Conservation (phyloP, 2,888 invertebrate species). For the Lasiommata megera region DNA sequence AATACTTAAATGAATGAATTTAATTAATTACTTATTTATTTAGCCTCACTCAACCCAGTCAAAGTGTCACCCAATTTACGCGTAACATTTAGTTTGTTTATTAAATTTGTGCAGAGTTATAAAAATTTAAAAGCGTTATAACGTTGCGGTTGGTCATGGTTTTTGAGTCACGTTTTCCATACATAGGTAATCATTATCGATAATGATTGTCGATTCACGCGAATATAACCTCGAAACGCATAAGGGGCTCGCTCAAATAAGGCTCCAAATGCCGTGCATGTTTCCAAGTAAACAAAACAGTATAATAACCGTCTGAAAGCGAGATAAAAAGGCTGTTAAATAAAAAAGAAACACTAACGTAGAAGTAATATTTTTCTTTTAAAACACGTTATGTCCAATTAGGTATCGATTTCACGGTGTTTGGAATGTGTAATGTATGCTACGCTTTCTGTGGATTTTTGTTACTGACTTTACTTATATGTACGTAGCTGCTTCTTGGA, state of each 20-base stretch:
- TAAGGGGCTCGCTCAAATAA: not conserved
- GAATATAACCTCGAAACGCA: constrained; percentile 7
- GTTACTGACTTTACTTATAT: no score
- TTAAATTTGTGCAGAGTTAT: constrained; percentile 31
- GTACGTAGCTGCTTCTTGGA: no score
- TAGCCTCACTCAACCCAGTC: not conserved
- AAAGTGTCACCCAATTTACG: not conserved
- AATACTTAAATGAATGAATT: no score
- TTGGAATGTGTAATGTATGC: not conserved
- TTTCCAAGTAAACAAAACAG: constrained; percentile 22
- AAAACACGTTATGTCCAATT: not conserved
- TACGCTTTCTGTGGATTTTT: not conserved
- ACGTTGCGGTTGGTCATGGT: constrained; percentile 39
- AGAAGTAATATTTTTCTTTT: constrained; percentile 1
- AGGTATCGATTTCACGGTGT: constrained; percentile 4
- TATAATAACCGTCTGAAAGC: constrained; percentile 4
- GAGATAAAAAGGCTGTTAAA: constrained; percentile 12
- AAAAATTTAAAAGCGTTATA: constrained; percentile 24
- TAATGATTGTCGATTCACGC: constrained; percentile 11
- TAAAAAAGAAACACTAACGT: not conserved
- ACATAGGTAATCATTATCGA: constrained; percentile 27
- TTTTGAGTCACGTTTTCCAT: constrained; percentile 34
- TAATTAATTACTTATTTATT: no score
- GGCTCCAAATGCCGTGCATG: constrained; percentile 3
- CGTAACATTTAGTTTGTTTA: not conserved